Conservation (phyloP, 2,888 invertebrate species). For the Lycocerus yunnanus region DNA sequence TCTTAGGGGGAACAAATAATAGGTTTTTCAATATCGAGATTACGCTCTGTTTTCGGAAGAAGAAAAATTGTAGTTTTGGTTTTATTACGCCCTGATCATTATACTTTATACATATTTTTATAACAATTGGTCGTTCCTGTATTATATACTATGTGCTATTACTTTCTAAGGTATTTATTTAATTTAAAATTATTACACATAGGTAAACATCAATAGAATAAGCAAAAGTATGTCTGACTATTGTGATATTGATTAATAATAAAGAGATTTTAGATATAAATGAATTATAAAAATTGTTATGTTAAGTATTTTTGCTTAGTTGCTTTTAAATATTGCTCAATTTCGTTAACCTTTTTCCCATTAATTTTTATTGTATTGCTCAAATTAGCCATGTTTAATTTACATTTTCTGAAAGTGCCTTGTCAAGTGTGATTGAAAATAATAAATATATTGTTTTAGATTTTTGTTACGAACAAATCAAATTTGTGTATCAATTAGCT, state of each 20-base stretch:
- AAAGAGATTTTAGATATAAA: not conserved
- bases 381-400: slow-evolving; percentile 14
- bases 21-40: not conserved
- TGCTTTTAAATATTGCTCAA: slow-evolving; percentile 1
- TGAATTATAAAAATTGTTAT: not conserved
- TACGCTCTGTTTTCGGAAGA: not conserved
- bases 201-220: not conserved
- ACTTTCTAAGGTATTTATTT: slow-evolving; percentile 23
- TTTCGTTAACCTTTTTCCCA: not conserved
- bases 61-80: not conserved
- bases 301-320: not conserved
- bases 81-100: not conserved
- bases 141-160: slow-evolving; percentile 17
- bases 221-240: slow-evolving; percentile 16
- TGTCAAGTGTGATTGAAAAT: not conserved
- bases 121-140: slow-evolving; percentile 20
- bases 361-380: slow-evolving; percentile 6
- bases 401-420: slow-evolving; percentile 11
- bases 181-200: slow-evolving; percentile 3
- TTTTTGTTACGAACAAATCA: not conserved
- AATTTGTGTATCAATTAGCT: not conserved
- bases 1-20: not conserved
- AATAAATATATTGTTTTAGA: not conserved
- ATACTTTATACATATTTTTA: not conserved
- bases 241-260: slow-evolving; percentile 22